These are phyloP conservation scores for Vesta saturnalis DNA, from an alignment of 2,888 invertebrate genomes.

Conservation along the genomic window DNA sequence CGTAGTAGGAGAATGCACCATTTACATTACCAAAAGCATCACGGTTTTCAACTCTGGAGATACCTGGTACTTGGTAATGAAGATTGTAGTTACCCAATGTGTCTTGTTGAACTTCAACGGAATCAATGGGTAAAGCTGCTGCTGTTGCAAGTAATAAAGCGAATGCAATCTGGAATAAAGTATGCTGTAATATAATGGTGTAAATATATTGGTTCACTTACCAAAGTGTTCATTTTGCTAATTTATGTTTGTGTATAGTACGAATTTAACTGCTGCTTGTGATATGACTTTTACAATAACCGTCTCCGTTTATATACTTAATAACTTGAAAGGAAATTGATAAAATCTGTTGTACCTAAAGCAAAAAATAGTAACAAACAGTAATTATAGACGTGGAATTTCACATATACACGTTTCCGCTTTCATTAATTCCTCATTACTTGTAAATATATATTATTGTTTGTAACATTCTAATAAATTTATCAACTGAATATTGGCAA, in stretches of 20 bases:
- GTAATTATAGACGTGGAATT: neutral
- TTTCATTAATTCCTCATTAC: neutral
- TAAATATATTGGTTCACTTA: neutral
- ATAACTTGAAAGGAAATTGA: neutral
- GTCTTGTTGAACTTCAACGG: conserved; percentile 39
- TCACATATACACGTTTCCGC: too few relatives aligned
- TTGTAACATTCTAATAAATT: too few relatives aligned
- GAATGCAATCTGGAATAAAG: conserved; percentile 13
- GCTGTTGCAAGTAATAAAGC: conserved; percentile 8
- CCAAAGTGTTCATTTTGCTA: conserved; percentile 1
- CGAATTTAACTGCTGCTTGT: too few relatives aligned
- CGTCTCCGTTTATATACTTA: neutral
- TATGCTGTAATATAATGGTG: neutral
- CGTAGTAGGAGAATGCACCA: conserved; percentile 45
- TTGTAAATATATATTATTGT: neutral
- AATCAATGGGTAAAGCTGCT: conserved; percentile 22
- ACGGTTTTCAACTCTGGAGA: conserved; percentile 43
- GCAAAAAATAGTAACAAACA: neutral
- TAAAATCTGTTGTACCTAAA: neutral
- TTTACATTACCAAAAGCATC: conserved; percentile 39
- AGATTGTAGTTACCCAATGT: conserved; percentile 46
- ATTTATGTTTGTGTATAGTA: neutral
- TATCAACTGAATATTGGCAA: too few relatives aligned
- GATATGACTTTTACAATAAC: neutral
- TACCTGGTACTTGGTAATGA: conserved; percentile 36